Percentiles rank a stretch among this genome's conserved stretches.
Conservation (phyloP, 2,888 invertebrate species). For the Mesoligia furuncula region DNA sequence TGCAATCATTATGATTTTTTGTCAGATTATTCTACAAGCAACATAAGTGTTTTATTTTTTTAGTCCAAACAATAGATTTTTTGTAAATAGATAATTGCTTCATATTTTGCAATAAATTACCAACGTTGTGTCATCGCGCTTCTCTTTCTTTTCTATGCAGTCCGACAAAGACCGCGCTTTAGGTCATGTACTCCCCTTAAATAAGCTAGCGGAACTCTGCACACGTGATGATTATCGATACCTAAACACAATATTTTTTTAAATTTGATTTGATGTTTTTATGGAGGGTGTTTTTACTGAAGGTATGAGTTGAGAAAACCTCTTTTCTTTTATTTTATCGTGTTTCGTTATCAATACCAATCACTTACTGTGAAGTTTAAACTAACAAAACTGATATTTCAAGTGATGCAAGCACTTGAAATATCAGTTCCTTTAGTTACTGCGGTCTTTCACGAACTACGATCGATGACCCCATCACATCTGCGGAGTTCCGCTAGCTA, state of each 20-base stretch:
- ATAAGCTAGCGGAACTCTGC: not conserved
- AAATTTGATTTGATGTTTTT: not conserved
- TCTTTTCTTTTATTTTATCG: too few relatives aligned
- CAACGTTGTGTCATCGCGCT: too few relatives aligned
- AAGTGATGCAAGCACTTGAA: not conserved
- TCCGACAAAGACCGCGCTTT: too few relatives aligned
- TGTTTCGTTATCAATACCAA: not conserved
- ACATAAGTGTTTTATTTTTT: too few relatives aligned
- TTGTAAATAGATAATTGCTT: too few relatives aligned
- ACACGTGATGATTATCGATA: not conserved
- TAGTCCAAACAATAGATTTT: too few relatives aligned
- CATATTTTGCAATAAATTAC: too few relatives aligned
- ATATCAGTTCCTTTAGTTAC: not conserved
- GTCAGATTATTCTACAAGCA: too few relatives aligned
- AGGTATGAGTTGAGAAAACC: not conserved
- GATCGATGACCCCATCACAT: not conserved
- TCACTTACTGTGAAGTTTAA: not conserved
- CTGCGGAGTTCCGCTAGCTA: not conserved
- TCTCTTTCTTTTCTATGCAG: too few relatives aligned
- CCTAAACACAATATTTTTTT: not conserved
- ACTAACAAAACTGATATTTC: not conserved
- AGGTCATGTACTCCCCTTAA: too few relatives aligned
- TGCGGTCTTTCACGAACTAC: not conserved
- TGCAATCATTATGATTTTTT: too few relatives aligned
- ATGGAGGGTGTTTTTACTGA: not conserved